Base-by-base conservation (phyloP, 2,888 invertebrate genomes). In the Agriotes lineatus region DNA sequence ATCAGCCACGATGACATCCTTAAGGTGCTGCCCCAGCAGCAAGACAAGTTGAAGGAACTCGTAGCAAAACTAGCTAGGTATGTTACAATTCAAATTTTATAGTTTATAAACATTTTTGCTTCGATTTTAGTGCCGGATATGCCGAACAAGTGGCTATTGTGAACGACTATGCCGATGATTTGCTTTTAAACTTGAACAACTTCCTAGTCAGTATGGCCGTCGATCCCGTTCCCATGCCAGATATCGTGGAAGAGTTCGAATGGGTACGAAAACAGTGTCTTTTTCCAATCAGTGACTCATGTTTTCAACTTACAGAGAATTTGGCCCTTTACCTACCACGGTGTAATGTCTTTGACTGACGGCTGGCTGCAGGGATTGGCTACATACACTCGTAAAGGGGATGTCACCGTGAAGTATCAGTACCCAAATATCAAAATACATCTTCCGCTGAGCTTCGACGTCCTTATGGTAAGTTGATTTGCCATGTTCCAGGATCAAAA, bases 341-440 rank as follows among this genome's bases (percentile, higher is more conserved):
- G 88, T 0, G 84, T 85, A 82, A 74, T 88, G 62, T 83, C 81
- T 64, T 81, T 88, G 70, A 81, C 83, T 57, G 79, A 86, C 62
- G 88, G 88, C 0, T 77, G 80, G 75, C 83, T 88, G 83, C 83
- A 84, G 6, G 88, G 87, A 1, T 75, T 88, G n/a, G 82, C 83
- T 1, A 85, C 86, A 58, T 82, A 87, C 1, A 78, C 76, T 2
- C 85, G 88, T 33, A 82, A 82, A 22, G 86, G 86, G 1, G 85
- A 88, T 76, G 87, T 87, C 69, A 67, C 60, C 1, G 61, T 77
- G 37, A 61, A 48, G 14, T 77, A 77, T 54, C 12, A 61, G 39
- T 61, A 52, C 25, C 61, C 61, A 1, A 9, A 52, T 30, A n/a
- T 61, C 14, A 61, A 61, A 20, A 39, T 64, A 33, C 64, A 45